Conservation (phyloP, 2,797 vertebrate genomes). For the Lithobates sylvaticus region DNA sequence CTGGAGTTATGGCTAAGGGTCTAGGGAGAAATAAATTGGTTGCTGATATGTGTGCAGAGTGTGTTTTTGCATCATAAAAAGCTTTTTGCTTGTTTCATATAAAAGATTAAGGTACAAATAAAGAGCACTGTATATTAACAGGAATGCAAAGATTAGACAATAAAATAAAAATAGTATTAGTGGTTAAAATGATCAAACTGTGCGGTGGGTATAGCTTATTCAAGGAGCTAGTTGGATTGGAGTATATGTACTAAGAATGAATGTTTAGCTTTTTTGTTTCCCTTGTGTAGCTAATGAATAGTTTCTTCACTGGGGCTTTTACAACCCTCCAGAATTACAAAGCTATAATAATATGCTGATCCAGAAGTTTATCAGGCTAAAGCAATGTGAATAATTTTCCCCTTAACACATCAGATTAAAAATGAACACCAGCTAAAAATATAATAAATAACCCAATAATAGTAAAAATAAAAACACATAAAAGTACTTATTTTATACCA, state of each 20-base stretch:
- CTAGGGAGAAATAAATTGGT: constrained; percentile 24
- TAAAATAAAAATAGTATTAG: not conserved
- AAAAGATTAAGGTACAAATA: not conserved
- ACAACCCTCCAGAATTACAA: not conserved
- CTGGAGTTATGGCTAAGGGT: constrained; percentile 14
- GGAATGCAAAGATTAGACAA: not conserved
- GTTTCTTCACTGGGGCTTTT: not conserved
- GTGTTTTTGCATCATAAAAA: not conserved
- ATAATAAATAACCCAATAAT: no score
- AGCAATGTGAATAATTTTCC: no score
- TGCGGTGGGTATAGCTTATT: not conserved
- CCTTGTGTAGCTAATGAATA: not conserved
- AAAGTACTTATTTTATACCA: no score
- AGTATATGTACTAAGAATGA: not conserved
- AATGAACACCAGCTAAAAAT: no score
- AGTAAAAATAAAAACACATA: no score
- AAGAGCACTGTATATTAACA: not conserved
- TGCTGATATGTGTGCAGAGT: not conserved
- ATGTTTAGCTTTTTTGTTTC: not conserved
- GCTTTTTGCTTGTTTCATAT: not conserved
- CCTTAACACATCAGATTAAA: no score
- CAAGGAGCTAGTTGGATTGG: not conserved
- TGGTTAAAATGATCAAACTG: no score
- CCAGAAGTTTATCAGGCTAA: no score
- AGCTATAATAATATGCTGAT: not conserved